Evolutionary conservation across 2,888 invertebrate genomes (phyloP).

Genomic region (Operophtera brumata): DNA sequence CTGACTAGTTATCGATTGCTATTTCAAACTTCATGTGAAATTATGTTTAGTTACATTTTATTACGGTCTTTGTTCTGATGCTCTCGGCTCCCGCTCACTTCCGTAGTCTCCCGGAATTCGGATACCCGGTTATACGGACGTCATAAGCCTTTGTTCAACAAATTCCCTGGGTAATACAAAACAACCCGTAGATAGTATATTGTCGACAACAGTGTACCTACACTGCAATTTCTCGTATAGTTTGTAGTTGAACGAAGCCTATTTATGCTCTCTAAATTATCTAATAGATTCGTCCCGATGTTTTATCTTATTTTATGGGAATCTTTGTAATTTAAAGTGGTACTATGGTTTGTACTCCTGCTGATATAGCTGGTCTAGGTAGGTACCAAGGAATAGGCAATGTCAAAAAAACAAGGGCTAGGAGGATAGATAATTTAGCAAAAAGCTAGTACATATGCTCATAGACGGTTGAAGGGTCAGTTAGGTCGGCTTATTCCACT

Average conservation of each 20-base stretch:
- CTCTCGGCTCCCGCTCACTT: slow-evolving; percentile 37
- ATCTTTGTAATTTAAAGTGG: no score
- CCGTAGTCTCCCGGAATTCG: slow-evolving; percentile 33
- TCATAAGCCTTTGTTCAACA: slow-evolving; percentile 11
- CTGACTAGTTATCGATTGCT: neutral
- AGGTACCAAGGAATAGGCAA: neutral
- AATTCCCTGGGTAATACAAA: neutral
- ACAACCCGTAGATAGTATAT: neutral
- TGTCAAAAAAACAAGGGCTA: neutral
- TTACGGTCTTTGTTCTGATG: slow-evolving; percentile 43
- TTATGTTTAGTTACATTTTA: no score
- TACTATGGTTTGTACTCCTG: neutral
- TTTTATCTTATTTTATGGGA: no score
- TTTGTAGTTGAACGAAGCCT: no score
- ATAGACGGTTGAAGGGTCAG: slow-evolving; percentile 36
- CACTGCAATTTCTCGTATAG: no score
- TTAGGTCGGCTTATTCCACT: no score
- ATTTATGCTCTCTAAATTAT: no score
- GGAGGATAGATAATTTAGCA: neutral
- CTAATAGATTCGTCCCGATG: no score
- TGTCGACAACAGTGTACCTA: no score
- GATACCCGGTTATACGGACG: slow-evolving; percentile 27
- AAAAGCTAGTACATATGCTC: slow-evolving; percentile 10
- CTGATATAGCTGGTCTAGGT: neutral
- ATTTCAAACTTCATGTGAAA: neutral